A percentile compares a stretch with the other conserved stretches of the same genome.
phyloP scores from a whole-genome alignment of 2,113 vertebrate genomes.

The Pterocles gutturalis region DNA sequence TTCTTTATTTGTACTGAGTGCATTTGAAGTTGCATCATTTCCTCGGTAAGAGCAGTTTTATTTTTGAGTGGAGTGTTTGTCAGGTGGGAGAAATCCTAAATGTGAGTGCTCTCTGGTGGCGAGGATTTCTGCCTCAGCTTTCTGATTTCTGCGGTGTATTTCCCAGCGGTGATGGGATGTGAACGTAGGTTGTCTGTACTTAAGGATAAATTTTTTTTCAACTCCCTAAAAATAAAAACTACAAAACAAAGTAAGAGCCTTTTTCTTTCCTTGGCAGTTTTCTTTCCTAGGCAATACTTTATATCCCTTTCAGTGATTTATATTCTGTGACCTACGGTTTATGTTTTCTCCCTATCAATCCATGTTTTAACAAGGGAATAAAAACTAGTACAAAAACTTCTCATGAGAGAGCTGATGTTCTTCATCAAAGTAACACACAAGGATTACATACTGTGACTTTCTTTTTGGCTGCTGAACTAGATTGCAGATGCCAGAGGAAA shows the following conservation, averaged over 20 bases:
- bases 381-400: neutral
- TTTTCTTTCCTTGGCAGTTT: neutral
- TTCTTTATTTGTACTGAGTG: conserved; percentile 60
- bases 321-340: neutral
- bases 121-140: neutral
- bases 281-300: neutral
- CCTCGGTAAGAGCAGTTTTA: conserved; percentile 68
- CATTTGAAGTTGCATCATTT: conserved; percentile 75
- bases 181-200: neutral
- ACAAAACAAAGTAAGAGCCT: neutral
- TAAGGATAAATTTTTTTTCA: neutral
- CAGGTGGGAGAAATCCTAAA: conserved; percentile 55
- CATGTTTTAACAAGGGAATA: conserved; percentile 5
- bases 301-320: neutral
- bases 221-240: neutral
- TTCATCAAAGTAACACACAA: neutral
- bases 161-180: neutral
- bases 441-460: neutral
- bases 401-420: neutral
- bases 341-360: neutral
- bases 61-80: conserved; percentile 61
- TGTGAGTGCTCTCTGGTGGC: conserved; percentile 68
- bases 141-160: neutral
- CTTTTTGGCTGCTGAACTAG: neutral
- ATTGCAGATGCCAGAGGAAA: neutral